phyloP scores from a whole-genome alignment of 1,140 invertebrate species.

The Formica selysi region DNA sequence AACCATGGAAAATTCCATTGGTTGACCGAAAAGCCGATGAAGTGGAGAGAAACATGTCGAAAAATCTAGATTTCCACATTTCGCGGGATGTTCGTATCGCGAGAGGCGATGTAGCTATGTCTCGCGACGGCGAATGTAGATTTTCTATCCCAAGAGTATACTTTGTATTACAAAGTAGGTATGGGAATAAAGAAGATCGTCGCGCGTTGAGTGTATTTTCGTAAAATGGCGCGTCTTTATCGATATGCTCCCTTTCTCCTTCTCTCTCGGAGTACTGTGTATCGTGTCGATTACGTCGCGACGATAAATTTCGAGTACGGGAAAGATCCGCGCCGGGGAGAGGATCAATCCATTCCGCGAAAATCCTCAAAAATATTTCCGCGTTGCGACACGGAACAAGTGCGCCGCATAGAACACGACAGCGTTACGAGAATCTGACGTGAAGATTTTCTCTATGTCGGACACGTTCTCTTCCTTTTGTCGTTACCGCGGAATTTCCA shows the following conservation, averaged over 20 bases:
- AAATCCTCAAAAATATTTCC: constrained; percentile 57
- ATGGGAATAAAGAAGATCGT: constrained; percentile 54
- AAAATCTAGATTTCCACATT: constrained; percentile 19
- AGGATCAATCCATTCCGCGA: constrained; percentile 48
- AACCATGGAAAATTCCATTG: neutral
- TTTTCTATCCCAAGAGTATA: constrained; percentile 47
- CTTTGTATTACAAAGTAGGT: constrained; percentile 56
- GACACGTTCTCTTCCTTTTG: constrained; percentile 15
- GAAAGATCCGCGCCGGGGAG: constrained; percentile 12
- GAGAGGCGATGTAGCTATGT: constrained; percentile 35
- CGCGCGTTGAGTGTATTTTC: constrained; percentile 59
- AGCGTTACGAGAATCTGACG: constrained; percentile 35
- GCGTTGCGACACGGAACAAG: constrained; percentile 39
- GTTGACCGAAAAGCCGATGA: constrained; percentile 22
- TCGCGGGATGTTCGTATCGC: constrained; percentile 11
- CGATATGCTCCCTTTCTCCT: constrained; percentile 27
- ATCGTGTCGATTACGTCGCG: constrained; percentile 43
- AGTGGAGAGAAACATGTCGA: constrained; percentile 15
- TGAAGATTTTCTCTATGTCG: constrained; percentile 31
- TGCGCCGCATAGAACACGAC: constrained; percentile 1
- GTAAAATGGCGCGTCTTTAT: constrained; percentile 58
- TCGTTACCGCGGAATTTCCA: neutral
- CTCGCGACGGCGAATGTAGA: constrained; percentile 51
- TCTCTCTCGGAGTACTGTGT: constrained; percentile 21
- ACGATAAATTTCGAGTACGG: constrained; percentile 37